phyloP scores from a whole-genome alignment of 2,797 vertebrate species.

The Crocidura indochinensis region DNA sequence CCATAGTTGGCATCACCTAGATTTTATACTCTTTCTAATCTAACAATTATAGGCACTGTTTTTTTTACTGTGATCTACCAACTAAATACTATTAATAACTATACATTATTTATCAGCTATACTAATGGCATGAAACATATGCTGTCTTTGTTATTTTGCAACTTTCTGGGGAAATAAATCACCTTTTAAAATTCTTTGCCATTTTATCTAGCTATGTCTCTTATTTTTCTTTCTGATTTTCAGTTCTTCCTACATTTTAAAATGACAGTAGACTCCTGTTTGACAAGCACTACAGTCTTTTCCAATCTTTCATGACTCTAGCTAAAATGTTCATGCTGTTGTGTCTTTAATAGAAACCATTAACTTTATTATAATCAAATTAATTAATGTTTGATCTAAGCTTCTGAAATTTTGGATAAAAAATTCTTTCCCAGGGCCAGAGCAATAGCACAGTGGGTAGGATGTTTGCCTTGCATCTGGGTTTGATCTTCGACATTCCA shows the following conservation, averaged over 20 bases:
- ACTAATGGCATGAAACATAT: neutral
- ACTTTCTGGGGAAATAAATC: slow-evolving; percentile 57
- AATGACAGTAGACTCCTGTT: neutral
- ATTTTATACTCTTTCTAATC: slow-evolving; percentile 36
- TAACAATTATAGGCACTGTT: neutral
- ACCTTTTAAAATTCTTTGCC: neutral
- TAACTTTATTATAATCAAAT: slow-evolving; percentile 33
- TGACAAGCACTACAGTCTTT: neutral
- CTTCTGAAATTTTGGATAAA: neutral
- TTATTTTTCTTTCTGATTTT: too few relatives aligned
- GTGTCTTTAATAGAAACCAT: neutral
- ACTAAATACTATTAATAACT: neutral
- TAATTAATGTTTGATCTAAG: neutral
- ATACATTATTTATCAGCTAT: slow-evolving; percentile 6
- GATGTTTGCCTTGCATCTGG: too few relatives aligned
- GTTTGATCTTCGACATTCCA: too few relatives aligned
- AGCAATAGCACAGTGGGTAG: too few relatives aligned
- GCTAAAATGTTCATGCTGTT: neutral
- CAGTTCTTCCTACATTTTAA: neutral
- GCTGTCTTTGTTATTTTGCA: neutral
- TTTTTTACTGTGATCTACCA: neutral
- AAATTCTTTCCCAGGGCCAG: neutral
- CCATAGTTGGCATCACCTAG: neutral
- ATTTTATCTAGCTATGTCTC: neutral
- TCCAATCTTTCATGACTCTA: neutral